Conservation (phyloP, 1,140 invertebrate species). For the Plodia interpunctella region DNA sequence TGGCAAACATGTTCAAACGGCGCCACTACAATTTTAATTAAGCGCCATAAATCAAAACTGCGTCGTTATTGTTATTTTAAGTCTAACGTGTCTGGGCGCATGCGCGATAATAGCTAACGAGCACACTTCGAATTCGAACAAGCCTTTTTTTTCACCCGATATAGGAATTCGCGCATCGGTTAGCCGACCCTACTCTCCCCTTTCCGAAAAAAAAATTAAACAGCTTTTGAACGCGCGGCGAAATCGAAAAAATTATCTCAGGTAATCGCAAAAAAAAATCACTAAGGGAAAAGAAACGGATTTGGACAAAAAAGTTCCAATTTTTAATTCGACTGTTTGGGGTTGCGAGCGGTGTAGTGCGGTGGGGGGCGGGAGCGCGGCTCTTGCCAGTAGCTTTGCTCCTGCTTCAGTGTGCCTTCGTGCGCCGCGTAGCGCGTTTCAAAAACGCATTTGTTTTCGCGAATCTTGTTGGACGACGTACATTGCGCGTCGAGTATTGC, state of each 20-base stretch:
- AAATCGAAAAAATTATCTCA: conserved; percentile 64
- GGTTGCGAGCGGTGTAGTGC: conserved; percentile 24
- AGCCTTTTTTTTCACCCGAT: conserved; percentile 58
- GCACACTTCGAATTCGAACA: conserved; percentile 8
- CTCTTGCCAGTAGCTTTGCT: conserved; percentile 14
- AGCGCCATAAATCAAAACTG: not conserved
- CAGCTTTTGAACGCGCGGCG: conserved; percentile 70
- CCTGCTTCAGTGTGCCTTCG: conserved; percentile 28
- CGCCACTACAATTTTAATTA: not conserved
- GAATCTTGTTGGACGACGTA: not conserved
- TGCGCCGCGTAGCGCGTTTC: conserved; percentile 23
- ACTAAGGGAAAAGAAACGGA: conserved; percentile 74
- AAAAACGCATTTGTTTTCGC: not conserved
- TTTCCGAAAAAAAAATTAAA: conserved; percentile 73
- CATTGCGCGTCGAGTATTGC: conserved; percentile 23
- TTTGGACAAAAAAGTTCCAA: conserved; percentile 66
- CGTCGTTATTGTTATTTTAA: not conserved
- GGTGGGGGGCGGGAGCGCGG: conserved; percentile 16
- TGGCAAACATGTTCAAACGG: not conserved
- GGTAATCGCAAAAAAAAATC: conserved; percentile 75
- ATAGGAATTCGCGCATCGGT: conserved; percentile 72
- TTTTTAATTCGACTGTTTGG: conserved; percentile 54
- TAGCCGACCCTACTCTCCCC: conserved; percentile 62
- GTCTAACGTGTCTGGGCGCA: not conserved
- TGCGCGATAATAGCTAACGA: not conserved